Conservation (phyloP, 2,113 vertebrate species). For the Chiloscyllium plagiosum region DNA sequence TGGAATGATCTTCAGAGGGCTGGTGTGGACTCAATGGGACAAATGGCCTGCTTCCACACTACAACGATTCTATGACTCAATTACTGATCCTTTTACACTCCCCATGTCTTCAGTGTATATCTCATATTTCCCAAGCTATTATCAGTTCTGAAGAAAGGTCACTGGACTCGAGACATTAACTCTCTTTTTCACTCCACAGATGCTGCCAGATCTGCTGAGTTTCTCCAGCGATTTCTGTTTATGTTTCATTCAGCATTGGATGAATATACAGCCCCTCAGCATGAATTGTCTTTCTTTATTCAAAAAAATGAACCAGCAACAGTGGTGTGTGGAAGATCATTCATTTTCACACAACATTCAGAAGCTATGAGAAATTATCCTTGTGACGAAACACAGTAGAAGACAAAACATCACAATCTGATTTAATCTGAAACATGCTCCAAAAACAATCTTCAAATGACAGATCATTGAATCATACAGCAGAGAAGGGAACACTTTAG, state of each 20-base stretch:
- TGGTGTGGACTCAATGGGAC: too few species aligned
- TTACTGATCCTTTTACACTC: too few species aligned
- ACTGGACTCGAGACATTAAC: too few species aligned
- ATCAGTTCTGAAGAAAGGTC: too few species aligned
- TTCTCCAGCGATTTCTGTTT: too few species aligned
- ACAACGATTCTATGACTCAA: too few species aligned
- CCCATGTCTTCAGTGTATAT: too few species aligned
- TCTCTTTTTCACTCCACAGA: too few species aligned
- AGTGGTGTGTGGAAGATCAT: background rate
- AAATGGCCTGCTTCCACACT: too few species aligned
- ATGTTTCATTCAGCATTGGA: background rate
- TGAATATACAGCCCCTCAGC: background rate
- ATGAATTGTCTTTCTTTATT: background rate
- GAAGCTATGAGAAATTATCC: background rate
- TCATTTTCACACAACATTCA: background rate
- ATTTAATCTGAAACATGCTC: constrained; percentile 8
- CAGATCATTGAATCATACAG: background rate
- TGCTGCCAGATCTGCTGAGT: too few species aligned
- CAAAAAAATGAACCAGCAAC: background rate
- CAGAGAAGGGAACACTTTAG: background rate
- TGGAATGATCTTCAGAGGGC: too few species aligned
- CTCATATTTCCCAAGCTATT: too few species aligned
- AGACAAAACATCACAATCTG: background rate
- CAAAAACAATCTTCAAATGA: background rate
- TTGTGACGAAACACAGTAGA: background rate